These are phyloP conservation scores for Drosophila vallismaia DNA, from an alignment of 2,888 invertebrate genomes.

Conservation along the genomic window DNA sequence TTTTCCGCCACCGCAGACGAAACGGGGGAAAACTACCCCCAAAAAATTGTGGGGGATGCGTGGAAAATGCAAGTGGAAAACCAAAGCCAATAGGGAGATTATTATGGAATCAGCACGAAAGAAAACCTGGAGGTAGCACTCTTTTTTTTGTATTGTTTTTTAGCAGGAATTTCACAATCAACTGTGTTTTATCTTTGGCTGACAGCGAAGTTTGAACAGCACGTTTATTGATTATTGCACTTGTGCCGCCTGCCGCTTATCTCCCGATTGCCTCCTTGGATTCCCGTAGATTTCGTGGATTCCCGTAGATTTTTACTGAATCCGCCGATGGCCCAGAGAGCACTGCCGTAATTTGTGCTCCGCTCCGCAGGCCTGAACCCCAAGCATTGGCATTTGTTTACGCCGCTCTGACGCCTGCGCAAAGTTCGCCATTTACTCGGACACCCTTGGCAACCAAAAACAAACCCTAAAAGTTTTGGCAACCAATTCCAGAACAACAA, in stretches of 20 bases:
- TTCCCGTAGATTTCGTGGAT: slow-evolving; percentile 5
- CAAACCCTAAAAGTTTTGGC: slow-evolving; percentile 23
- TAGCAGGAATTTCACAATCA: slow-evolving; percentile 55
- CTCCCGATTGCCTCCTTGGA: slow-evolving; percentile 21
- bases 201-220: slow-evolving; percentile 43
- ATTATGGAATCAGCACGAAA: slow-evolving; percentile 13
- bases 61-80: slow-evolving; percentile 58
- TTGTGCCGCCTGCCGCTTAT: slow-evolving; percentile 56
- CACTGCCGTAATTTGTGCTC: slow-evolving; percentile 65
- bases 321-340: slow-evolving; percentile 62
- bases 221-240: slow-evolving; percentile 72
- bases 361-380: slow-evolving; percentile 21
- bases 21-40: slow-evolving; percentile 61
- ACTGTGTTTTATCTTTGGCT: slow-evolving; percentile 56
- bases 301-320: slow-evolving; percentile 47
- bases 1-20: slow-evolving; percentile 27
- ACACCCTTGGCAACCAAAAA: slow-evolving; percentile 13
- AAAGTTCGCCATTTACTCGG: not conserved
- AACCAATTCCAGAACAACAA: slow-evolving; percentile 32
- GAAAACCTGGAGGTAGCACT: not conserved
- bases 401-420: slow-evolving; percentile 59
- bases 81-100: slow-evolving; percentile 20
- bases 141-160: slow-evolving; percentile 3
- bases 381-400: slow-evolving; percentile 72
- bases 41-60: slow-evolving; percentile 38